A percentile compares a stretch with the other conserved stretches of the same genome.
phyloP scores from a whole-genome alignment of 2,797 vertebrate species.

The Gymnopithys bicolor region DNA sequence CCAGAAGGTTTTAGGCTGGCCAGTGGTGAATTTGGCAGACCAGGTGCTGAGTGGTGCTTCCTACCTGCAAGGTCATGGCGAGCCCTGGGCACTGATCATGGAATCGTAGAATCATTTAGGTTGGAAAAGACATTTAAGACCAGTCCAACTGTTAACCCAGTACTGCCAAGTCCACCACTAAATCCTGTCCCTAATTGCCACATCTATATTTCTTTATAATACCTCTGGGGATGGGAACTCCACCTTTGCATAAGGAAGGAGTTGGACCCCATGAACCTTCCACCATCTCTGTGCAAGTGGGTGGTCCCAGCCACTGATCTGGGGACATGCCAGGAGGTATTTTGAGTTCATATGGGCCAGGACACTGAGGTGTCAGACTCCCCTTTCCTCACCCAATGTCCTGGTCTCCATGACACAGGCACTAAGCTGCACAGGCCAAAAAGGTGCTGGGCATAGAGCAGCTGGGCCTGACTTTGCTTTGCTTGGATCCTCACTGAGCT shows the following conservation, averaged over 20 bases:
- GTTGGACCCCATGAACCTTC: neutral
- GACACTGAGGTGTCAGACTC: neutral
- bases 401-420: rapidly evolving
- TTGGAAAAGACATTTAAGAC: neutral
- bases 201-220: neutral
- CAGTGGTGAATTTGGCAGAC: neutral
- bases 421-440: neutral
- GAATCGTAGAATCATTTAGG: neutral
- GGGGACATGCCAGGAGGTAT: neutral
- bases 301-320: rapidly evolving
- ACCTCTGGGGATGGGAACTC: neutral
- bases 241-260: neutral
- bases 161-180: neutral
- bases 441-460: neutral
- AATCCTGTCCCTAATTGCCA: neutral
- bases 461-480: neutral
- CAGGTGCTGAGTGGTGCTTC: neutral
- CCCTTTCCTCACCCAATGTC: rapidly evolving
- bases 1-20: neutral
- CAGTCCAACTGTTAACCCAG: neutral
- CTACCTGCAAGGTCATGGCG: rapidly evolving
- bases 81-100: neutral
- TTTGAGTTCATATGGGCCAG: neutral
- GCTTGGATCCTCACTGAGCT: rapidly evolving
- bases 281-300: neutral